phyloP scores from a whole-genome alignment of 2,797 vertebrate genomes.

The Numenius phaeopus region DNA sequence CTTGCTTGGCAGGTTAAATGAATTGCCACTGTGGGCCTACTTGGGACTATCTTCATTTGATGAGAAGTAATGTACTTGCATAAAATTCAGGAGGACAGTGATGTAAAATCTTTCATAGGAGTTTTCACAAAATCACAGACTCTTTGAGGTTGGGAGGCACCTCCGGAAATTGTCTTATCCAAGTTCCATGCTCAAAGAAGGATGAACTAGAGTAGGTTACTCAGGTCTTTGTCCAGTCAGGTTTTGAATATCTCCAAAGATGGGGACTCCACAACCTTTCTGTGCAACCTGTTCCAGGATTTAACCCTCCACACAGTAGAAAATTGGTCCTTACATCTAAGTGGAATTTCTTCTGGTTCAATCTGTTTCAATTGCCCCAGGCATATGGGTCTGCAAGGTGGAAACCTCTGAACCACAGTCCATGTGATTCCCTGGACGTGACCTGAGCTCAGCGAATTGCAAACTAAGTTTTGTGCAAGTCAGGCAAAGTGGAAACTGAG shows the following conservation, averaged over 20 bases:
- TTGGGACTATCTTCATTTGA: neutral
- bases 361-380: neutral
- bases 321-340: neutral
- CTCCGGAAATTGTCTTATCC: neutral
- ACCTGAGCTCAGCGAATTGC: too few species aligned
- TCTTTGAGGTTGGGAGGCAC: neutral
- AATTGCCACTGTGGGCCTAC: neutral
- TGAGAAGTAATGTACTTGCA: neutral
- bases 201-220: neutral
- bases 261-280: neutral
- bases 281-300: neutral
- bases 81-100: neutral
- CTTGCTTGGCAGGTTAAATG: constrained; percentile 5
- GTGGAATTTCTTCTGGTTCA: neutral
- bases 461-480: too few species aligned
- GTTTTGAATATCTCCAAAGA: neutral
- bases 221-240: neutral
- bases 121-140: neutral
- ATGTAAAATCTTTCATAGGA: neutral
- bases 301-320: neutral
- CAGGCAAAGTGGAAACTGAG: too few species aligned
- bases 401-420: too few species aligned
- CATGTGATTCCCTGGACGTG: too few species aligned
- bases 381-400: too few species aligned
- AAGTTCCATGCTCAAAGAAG: neutral